Evolutionary conservation across 2,888 invertebrate genomes (phyloP).

Genomic region (Smittia aterrima): DNA sequence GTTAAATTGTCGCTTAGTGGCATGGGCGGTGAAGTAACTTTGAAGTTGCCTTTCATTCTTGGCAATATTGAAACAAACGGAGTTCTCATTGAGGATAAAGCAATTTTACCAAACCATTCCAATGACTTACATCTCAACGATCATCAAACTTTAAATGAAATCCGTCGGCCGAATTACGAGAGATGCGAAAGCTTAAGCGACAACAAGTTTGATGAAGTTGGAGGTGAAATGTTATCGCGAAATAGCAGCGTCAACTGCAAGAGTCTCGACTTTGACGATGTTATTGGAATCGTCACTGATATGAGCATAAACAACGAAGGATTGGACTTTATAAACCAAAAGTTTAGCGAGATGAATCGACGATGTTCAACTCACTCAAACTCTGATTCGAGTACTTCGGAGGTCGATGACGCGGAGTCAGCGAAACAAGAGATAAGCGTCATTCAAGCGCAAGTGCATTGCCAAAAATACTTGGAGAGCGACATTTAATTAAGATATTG

Average conservation of each 20-base stretch:
- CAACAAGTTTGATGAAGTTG: not conserved
- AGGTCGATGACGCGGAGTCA: not conserved
- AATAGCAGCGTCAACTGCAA: conserved; percentile 34
- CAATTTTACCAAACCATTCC: conserved; percentile 24
- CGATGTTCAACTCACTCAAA: not conserved
- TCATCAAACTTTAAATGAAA: conserved; percentile 28
- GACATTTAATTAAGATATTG: conserved; percentile 11
- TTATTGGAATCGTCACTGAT: not conserved
- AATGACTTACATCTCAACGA: conserved; percentile 41
- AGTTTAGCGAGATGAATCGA: conserved; percentile 31
- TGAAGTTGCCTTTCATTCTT: conserved; percentile 73
- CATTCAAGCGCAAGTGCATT: conserved; percentile 42
- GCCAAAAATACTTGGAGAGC: conserved; percentile 38
- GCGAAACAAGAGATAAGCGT: conserved; percentile 29
- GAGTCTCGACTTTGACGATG: conserved; percentile 25
- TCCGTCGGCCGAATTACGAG: conserved; percentile 6
- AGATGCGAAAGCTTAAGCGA: conserved; percentile 12
- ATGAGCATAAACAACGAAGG: conserved; percentile 7
- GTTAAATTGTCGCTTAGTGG: conserved; percentile 73
- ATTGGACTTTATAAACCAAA: conserved; percentile 28
- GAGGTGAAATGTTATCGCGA: not conserved
- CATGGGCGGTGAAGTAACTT: conserved; percentile 71
- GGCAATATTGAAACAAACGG: conserved; percentile 57
- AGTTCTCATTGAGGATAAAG: conserved; percentile 37
- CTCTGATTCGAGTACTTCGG: conserved; percentile 37